A percentile compares a stretch with the other conserved stretches of the same genome.
These are phyloP conservation scores for Abscondita cerata DNA, from an alignment of 2,888 invertebrate species.

Conservation along the genomic window DNA sequence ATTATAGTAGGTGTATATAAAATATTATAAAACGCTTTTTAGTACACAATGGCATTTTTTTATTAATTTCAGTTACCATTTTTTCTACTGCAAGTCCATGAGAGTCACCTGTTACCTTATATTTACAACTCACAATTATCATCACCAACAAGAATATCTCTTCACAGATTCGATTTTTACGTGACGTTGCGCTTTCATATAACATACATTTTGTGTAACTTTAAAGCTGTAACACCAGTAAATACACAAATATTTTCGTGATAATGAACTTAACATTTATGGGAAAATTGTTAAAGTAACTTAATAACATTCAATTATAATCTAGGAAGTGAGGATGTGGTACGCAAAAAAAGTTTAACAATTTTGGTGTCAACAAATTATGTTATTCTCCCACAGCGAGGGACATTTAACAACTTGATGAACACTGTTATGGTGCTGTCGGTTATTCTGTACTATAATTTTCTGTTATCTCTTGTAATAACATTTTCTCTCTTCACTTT, in stretches of 20 bases:
- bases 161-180: too few species aligned
- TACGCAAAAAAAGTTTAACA: neutral
- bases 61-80: too few species aligned
- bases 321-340: neutral
- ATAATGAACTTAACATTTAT: neutral
- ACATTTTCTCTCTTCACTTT: constrained; percentile 17
- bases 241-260: neutral
- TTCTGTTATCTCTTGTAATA: constrained; percentile 18
- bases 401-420: constrained; percentile 8
- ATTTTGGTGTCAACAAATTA: constrained; percentile 12
- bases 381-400: constrained; percentile 5
- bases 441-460: constrained; percentile 20
- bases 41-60: too few species aligned
- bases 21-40: too few species aligned
- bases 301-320: constrained; percentile 7
- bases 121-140: too few species aligned
- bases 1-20: too few species aligned
- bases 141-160: too few species aligned
- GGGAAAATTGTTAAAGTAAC: neutral
- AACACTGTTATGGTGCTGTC: constrained; percentile 14
- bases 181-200: too few species aligned
- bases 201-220: too few species aligned
- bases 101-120: too few species aligned
- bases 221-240: neutral
- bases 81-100: too few species aligned